Percentiles rank a stretch among this genome's conserved stretches.
Evolutionary conservation across 1,140 invertebrate species (phyloP).

Genomic region (Anagrus nilaparvatae): DNA sequence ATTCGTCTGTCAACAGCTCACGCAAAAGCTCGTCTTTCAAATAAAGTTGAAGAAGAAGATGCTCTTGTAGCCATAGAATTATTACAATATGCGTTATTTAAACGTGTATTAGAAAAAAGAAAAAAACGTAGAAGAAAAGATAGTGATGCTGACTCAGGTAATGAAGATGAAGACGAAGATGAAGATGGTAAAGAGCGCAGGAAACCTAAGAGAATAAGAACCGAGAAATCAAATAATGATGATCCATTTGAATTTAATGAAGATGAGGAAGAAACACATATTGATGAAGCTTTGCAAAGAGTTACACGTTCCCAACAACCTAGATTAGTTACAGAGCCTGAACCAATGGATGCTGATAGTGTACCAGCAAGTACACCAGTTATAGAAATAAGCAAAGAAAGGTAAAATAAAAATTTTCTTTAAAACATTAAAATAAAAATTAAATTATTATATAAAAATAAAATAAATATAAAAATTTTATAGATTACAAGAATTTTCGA

Average conservation of each 20-base stretch:
- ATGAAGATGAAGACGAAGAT: constrained; percentile 33
- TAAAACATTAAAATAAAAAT: too few relatives aligned
- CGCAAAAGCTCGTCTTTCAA: constrained; percentile 87
- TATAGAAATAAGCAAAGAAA: constrained; percentile 28
- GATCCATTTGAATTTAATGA: constrained; percentile 49
- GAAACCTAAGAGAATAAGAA: constrained; percentile 25
- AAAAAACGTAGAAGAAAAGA: constrained; percentile 49
- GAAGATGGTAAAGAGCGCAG: constrained; percentile 23
- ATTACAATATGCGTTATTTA: constrained; percentile 97
- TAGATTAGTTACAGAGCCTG: not conserved
- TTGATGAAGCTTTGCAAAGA: constrained; percentile 22
- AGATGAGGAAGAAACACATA: constrained; percentile 36
- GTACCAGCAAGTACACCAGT: constrained; percentile 16
- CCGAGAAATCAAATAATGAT: constrained; percentile 25
- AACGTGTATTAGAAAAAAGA: constrained; percentile 73
- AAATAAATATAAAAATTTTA: constrained; percentile 22
- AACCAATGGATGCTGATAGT: not conserved
- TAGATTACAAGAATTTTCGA: constrained; percentile 55
- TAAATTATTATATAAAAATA: constrained; percentile 2
- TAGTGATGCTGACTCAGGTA: constrained; percentile 36
- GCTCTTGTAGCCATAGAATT: constrained; percentile 88
- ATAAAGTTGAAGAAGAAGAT: constrained; percentile 71
- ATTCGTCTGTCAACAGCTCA: constrained; percentile 98
- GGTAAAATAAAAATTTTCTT: constrained; percentile 22
- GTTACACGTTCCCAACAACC: constrained; percentile 21